Conservation (phyloP, 2,113 vertebrate species). For the Ophthalmolycus amberensis region DNA sequence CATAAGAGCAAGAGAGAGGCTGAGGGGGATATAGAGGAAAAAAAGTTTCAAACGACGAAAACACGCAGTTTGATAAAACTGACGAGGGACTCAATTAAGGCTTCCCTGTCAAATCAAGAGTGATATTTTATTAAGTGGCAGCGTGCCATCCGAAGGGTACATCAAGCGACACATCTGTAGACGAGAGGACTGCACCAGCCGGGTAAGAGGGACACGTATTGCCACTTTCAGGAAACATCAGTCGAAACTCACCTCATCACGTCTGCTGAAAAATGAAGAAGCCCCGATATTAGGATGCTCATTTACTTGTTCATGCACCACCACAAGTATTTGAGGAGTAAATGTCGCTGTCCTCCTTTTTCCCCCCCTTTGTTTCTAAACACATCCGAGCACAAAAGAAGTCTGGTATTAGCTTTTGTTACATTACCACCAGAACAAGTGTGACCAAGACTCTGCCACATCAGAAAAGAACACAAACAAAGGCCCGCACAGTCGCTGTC, state of each 20-base stretch:
- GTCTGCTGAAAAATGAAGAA: conserved; percentile 83
- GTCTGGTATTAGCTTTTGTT: conserved; percentile 64
- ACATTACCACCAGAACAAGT: conserved; percentile 61
- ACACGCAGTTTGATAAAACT: conserved; percentile 89
- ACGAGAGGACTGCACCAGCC: conserved; percentile 76
- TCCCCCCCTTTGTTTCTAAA: conserved; percentile 44
- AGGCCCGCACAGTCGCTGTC: conserved; percentile 38
- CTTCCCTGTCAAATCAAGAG: conserved; percentile 83
- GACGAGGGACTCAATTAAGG: conserved; percentile 90
- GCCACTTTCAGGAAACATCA: conserved; percentile 87
- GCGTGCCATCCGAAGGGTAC: conserved; percentile 80
- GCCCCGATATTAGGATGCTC: conserved; percentile 78
- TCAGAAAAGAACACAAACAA: conserved; percentile 50
- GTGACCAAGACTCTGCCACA: conserved; percentile 48
- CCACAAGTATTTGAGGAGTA: conserved; percentile 63
- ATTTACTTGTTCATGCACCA: conserved; percentile 78
- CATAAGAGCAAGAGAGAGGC: conserved; percentile 70
- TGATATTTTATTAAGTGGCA: conserved; percentile 89
- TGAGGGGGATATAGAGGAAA: conserved; percentile 51
- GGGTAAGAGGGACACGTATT: conserved; percentile 87
- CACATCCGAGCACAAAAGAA: conserved; percentile 51
- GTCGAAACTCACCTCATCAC: conserved; percentile 84
- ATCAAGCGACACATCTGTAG: conserved; percentile 87
- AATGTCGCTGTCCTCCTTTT: conserved; percentile 49
- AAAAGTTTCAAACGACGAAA: conserved; percentile 85